Conservation (phyloP, 2,113 vertebrate species). For the Gallinago undulata region DNA sequence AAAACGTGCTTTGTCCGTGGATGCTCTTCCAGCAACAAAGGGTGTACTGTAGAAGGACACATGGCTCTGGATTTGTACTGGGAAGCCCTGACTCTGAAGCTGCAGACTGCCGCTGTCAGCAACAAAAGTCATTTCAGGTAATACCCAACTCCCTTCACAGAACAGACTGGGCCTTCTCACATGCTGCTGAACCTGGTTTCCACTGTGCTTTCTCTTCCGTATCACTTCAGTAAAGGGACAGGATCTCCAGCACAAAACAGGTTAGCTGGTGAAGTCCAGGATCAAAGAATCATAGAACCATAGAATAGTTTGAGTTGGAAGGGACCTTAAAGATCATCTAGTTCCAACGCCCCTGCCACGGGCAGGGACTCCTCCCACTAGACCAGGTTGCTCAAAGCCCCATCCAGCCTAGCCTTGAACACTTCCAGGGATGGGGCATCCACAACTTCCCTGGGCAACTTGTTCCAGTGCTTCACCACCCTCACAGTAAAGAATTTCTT, state of each 20-base stretch:
- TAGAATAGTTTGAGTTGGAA: too few relatives aligned
- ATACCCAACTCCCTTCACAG: background rate
- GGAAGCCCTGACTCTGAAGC: background rate
- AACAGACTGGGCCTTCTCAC: background rate
- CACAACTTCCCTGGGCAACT: too few relatives aligned
- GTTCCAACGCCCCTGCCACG: too few relatives aligned
- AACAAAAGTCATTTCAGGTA: background rate
- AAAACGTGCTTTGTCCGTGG: background rate
- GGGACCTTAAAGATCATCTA: too few relatives aligned
- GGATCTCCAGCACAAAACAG: background rate
- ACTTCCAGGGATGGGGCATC: too few relatives aligned
- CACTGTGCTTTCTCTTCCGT: background rate
- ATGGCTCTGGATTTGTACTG: background rate
- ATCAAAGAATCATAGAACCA: too few relatives aligned
- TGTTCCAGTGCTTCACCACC: too few relatives aligned
- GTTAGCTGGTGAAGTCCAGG: background rate
- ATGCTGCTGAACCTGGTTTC: fast-evolving
- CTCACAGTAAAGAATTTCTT: too few relatives aligned
- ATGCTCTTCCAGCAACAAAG: background rate
- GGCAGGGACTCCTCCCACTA: too few relatives aligned
- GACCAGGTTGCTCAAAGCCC: too few relatives aligned
- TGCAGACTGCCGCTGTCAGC: background rate
- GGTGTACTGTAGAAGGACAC: background rate
- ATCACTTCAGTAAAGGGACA: background rate
- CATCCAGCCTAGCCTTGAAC: too few relatives aligned